These are phyloP conservation scores for Brotula barbata DNA, from an alignment of 2,797 vertebrate species.

Conservation along the genomic window DNA sequence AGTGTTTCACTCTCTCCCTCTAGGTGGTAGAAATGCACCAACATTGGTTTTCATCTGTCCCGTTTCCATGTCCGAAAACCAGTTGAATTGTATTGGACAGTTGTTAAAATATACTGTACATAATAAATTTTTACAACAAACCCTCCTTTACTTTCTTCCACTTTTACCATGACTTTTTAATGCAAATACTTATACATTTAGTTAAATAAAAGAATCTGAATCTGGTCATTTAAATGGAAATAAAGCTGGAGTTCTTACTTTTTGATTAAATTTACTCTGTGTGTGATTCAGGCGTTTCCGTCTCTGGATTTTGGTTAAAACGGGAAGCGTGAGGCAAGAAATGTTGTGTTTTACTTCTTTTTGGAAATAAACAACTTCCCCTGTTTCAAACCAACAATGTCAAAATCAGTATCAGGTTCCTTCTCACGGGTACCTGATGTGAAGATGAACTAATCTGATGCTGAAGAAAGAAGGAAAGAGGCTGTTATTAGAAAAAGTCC, in stretches of 20 bases:
- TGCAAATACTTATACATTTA: too few relatives aligned
- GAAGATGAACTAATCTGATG: not conserved
- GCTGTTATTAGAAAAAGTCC: too few relatives aligned
- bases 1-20: slow-evolving; percentile 1
- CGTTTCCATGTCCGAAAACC: too few relatives aligned
- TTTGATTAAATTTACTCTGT: not conserved
- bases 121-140: too few relatives aligned
- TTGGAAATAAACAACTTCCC: slow-evolving; percentile 65
- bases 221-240: not conserved
- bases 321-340: slow-evolving; percentile 48
- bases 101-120: too few relatives aligned
- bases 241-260: not conserved
- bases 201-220: too few relatives aligned
- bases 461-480: too few relatives aligned
- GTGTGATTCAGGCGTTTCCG: slow-evolving; percentile 15
- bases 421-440: slow-evolving; percentile 5
- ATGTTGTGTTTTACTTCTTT: slow-evolving; percentile 46
- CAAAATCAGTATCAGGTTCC: slow-evolving; percentile 32
- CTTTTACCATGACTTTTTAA: too few relatives aligned
- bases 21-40: slow-evolving; percentile 29
- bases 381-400: slow-evolving; percentile 11
- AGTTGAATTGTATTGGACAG: too few relatives aligned
- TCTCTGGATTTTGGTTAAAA: slow-evolving; percentile 32
- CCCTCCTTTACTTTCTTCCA: too few relatives aligned
- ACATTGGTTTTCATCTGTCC: not conserved